Conservation (phyloP, 2,888 invertebrate species). For the Sialis fuliginosa region DNA sequence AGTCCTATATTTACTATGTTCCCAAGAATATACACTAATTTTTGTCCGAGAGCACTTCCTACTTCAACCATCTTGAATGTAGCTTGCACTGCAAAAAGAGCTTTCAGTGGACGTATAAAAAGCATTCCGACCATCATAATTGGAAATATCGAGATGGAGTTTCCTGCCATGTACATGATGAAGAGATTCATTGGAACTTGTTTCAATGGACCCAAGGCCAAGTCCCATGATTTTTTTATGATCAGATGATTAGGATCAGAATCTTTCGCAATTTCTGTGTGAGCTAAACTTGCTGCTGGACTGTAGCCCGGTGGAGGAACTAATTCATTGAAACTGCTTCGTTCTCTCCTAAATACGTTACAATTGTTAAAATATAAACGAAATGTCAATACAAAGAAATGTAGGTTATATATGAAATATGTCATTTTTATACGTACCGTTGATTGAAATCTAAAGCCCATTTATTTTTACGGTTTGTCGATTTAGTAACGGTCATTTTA, state of each 20-base stretch:
- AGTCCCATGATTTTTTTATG: slow-evolving; percentile 92
- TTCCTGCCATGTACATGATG: slow-evolving; percentile 99
- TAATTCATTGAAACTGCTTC: slow-evolving; percentile 32
- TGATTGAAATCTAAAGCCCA: slow-evolving; percentile 2
- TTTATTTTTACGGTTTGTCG: slow-evolving; percentile 1
- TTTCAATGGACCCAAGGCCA: slow-evolving; percentile 86
- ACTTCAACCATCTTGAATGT: slow-evolving; percentile 93
- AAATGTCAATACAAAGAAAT: not conserved
- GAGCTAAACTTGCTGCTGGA: slow-evolving; percentile 49
- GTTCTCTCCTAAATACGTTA: no score
- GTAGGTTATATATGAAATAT: not conserved
- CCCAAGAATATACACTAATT: slow-evolving; percentile 83
- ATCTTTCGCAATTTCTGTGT: slow-evolving; percentile 65
- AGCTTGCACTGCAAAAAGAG: slow-evolving; percentile 74
- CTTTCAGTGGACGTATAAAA: slow-evolving; percentile 89
- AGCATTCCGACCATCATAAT: slow-evolving; percentile 99
- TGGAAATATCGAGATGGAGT: slow-evolving; percentile 97
- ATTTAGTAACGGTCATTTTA: slow-evolving; percentile 4
- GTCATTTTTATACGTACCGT: not conserved
- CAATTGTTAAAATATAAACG: not conserved
- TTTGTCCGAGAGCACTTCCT: slow-evolving; percentile 75
- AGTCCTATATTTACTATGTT: slow-evolving; percentile 81
- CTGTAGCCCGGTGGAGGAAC: slow-evolving; percentile 76
- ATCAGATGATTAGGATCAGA: slow-evolving; percentile 68
- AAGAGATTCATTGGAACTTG: slow-evolving; percentile 98